Evolutionary conservation across 2,888 invertebrate genomes (phyloP).

Genomic region (Plagodis pulveraria): DNA sequence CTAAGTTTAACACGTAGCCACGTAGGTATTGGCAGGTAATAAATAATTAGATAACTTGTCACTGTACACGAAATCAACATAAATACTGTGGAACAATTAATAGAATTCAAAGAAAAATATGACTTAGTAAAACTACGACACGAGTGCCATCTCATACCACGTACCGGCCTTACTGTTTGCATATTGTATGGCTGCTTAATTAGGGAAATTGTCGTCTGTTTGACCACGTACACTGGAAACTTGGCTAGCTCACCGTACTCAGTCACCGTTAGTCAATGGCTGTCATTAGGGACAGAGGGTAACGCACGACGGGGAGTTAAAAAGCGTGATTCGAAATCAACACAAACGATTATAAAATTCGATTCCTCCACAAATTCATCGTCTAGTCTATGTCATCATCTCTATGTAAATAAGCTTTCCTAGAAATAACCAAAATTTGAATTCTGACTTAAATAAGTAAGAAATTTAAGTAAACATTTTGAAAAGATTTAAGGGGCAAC

Average conservation of each 20-base stretch:
- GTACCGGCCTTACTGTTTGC: conserved; percentile 11
- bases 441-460: too few species aligned
- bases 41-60: too few species aligned
- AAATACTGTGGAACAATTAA: too few species aligned
- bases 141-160: not conserved
- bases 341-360: too few species aligned
- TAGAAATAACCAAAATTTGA: too few species aligned
- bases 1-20: too few species aligned
- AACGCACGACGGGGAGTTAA: conserved; percentile 34
- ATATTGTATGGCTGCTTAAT: conserved; percentile 63
- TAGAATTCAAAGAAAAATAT: too few species aligned
- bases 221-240: conserved; percentile 62
- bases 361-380: not conserved
- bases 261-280: conserved; percentile 33
- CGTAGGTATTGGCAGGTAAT: too few species aligned
- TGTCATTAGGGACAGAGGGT: conserved; percentile 35
- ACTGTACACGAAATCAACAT: too few species aligned
- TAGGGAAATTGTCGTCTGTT: conserved; percentile 74
- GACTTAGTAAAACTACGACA: conserved; percentile 13
- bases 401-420: not conserved
- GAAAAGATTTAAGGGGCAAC: too few species aligned
- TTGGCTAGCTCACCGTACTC: conserved; percentile 56
- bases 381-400: not conserved
- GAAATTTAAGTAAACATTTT: too few species aligned
- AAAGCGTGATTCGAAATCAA: conserved; percentile 39